Conservation (phyloP, 2,113 vertebrate species). For the Tragulus kanchil region DNA sequence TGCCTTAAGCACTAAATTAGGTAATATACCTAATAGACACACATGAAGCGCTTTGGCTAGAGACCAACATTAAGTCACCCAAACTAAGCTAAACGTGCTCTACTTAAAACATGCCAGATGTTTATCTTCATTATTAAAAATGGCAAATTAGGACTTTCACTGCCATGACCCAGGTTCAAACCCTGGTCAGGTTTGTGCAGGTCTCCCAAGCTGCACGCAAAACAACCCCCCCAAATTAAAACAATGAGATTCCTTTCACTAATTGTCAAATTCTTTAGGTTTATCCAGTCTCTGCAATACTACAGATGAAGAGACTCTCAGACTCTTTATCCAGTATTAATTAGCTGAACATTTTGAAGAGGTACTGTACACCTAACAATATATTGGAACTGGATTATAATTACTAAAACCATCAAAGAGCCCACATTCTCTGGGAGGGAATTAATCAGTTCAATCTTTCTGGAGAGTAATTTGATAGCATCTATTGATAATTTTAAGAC, state of each 20-base stretch:
- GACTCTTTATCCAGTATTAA: neutral
- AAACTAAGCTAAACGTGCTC: neutral
- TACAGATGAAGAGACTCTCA: neutral
- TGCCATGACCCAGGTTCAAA: neutral
- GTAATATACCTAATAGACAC: neutral
- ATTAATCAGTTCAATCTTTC: conserved; percentile 21
- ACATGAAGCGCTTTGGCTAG: neutral
- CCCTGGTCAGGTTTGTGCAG: neutral
- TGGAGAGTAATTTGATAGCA: neutral
- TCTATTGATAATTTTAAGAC: conserved; percentile 23
- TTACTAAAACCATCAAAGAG: neutral
- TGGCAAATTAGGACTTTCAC: neutral
- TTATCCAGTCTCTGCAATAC: neutral
- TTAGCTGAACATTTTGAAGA: neutral
- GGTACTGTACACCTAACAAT: neutral
- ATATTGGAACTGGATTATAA: neutral
- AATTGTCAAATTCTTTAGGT: neutral
- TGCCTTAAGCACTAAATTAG: neutral
- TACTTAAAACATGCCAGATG: neutral
- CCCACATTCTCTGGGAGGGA: neutral
- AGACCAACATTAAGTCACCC: neutral
- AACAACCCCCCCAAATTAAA: neutral
- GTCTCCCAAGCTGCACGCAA: neutral
- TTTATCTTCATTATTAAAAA: neutral
- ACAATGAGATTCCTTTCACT: conserved; percentile 2